Evolutionary conservation across 2,888 invertebrate species (phyloP).

Genomic region (Pseudanteris insignis): DNA sequence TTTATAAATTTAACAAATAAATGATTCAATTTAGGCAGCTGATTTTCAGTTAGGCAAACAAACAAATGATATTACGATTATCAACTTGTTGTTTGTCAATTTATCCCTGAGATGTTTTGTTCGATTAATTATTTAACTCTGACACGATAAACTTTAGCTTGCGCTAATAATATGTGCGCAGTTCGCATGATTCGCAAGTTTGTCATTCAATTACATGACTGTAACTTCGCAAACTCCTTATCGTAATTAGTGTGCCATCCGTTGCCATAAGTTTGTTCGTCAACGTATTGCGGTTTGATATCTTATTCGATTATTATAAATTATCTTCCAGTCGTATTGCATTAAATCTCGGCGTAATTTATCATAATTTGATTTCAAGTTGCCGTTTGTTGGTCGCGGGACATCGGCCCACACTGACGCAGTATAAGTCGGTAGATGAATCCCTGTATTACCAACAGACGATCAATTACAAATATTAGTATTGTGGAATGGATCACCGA

Average conservation of each 20-base stretch:
- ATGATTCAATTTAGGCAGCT: no score
- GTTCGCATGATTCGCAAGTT: slow-evolving; percentile 11
- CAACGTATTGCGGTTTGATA: slow-evolving; percentile 11
- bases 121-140: slow-evolving; percentile 20
- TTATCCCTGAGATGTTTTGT: slow-evolving; percentile 3
- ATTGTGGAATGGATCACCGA: no score
- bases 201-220: slow-evolving; percentile 4
- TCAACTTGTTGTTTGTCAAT: slow-evolving; percentile 7
- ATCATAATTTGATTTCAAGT: background rate
- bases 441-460: slow-evolving; percentile 8
- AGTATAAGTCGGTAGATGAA: background rate
- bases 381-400: slow-evolving; percentile 5
- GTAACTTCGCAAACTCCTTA: slow-evolving; percentile 22
- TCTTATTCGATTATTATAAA: slow-evolving; percentile 5
- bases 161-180: slow-evolving; percentile 16
- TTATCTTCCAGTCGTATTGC: background rate
- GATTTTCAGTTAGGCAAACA: no score
- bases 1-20: no score
- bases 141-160: slow-evolving; percentile 18
- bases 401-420: background rate
- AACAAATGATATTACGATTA: no score
- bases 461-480: no score
- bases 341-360: background rate
- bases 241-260: slow-evolving; percentile 21
- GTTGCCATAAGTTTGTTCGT: slow-evolving; percentile 17